Percentiles rank a stretch among this genome's conserved stretches.
Conservation (phyloP, 2,113 vertebrate genomes). For the Nothocercus julius region DNA sequence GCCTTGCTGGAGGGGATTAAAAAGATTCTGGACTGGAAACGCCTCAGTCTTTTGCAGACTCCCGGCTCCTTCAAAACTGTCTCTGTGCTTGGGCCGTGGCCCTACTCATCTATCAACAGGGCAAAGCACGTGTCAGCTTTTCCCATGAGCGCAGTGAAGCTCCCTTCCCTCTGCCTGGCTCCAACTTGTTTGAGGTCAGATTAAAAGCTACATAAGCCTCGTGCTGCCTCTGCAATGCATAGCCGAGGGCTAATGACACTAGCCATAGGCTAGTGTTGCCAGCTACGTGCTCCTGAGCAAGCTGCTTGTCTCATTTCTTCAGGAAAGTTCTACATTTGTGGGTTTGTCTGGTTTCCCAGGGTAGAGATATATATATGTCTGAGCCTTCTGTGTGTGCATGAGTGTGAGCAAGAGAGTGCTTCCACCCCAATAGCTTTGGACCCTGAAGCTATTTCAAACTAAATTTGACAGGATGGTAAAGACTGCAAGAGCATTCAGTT, state of each 20-base stretch:
- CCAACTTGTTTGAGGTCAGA: neutral
- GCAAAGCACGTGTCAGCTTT: neutral
- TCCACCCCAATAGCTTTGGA: neutral
- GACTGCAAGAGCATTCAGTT: neutral
- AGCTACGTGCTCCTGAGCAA: neutral
- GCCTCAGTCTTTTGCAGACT: neutral
- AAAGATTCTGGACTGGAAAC: neutral
- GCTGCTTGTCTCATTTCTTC: neutral
- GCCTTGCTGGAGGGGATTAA: neutral
- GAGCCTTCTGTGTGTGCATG: neutral
- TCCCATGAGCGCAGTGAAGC: rapidly evolving
- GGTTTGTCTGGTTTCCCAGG: no score
- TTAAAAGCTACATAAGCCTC: neutral
- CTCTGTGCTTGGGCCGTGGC: neutral
- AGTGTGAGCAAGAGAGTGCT: neutral
- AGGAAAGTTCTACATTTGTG: neutral
- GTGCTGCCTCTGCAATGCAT: neutral
- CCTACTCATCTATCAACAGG: neutral
- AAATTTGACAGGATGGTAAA: neutral
- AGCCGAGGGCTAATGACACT: neutral
- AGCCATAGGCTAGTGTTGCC: no score
- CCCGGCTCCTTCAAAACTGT: neutral
- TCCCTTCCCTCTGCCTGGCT: neutral
- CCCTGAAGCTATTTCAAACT: neutral
- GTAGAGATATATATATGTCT: neutral